Evolutionary conservation across 2,888 invertebrate genomes (phyloP), one percentile per base, ranked within the genome.

Genomic region (Vesta saturnalis): DNA sequence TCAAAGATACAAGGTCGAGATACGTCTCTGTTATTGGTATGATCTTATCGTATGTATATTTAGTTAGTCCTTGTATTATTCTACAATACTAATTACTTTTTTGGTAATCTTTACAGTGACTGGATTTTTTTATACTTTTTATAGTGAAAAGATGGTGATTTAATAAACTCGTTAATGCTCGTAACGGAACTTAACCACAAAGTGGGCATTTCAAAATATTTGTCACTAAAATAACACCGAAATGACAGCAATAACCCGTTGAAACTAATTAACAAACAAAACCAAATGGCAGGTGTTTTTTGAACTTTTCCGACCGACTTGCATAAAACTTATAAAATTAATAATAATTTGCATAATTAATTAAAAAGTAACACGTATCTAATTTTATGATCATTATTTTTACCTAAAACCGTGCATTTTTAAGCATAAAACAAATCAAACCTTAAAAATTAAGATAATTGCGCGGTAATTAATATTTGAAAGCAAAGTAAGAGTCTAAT

Each of bases 1-100:
- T 74, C 70, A 64, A 67, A 69, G 77, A 76, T 77, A 76, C 75
- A 74, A 74, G 67, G 74, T 65, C 72, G 59, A 73, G 74, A 75
- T 76, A 72, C 73, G 64, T 65, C 60, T 66, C 69, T 69, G 67
- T 72, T 62, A 65, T 71, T 61, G 71, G 39, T n/a, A 12, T n/a
- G 39, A 71, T 72, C 70, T 69, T 72, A 75, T 75, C 75, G 74
- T 72, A 49, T 62, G 22, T 23, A 57, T 46, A 56, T 55, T 61
- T 47, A 15, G 52, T 39, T 52, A 59, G 59, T 62, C 39, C 39
- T 39, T 39, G 39, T 39, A 39, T 39, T 39, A 39, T n/a, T n/a
- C n/a, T n/a, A n/a, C 8, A 6, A 39, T 39, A n/a, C 39, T 39
- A 39, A 39, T 39, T 39, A 39, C 8, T 39, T 39, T n/a, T 39